Conservation (phyloP, 2,113 vertebrate species). For the Semnopithecus entellus region DNA sequence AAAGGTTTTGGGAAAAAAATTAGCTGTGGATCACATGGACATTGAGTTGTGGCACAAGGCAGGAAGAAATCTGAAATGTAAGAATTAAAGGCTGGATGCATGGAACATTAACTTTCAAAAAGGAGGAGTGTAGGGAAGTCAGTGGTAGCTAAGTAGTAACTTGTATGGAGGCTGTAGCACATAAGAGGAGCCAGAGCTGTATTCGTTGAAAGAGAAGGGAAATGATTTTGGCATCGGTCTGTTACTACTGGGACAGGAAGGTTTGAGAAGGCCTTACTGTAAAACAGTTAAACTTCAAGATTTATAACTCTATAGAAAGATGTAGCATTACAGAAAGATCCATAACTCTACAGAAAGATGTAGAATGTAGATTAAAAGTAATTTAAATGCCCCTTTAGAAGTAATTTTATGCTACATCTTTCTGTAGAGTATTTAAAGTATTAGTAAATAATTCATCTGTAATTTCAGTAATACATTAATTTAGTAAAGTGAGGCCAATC, state of each 20-base stretch:
- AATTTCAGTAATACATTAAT: neutral
- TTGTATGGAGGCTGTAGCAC: fast-evolving
- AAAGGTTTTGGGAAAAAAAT: neutral
- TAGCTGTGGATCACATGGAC: neutral
- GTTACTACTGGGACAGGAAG: neutral
- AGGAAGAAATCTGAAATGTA: neutral
- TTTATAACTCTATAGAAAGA: neutral
- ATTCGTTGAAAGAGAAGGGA: fast-evolving
- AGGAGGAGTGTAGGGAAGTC: fast-evolving
- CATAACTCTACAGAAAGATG: neutral
- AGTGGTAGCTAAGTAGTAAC: neutral
- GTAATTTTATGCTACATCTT: too few species aligned
- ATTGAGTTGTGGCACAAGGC: neutral
- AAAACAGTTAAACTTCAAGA: neutral
- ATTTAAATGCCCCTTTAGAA: too few species aligned
- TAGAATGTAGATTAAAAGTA: too few species aligned
- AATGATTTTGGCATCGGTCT: too few species aligned
- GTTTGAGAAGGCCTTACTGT: neutral
- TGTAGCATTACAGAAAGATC: neutral
- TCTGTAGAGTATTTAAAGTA: neutral
- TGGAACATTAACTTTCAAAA: fast-evolving
- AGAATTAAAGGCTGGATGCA: neutral
- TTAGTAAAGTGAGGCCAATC: neutral
- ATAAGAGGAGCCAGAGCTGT: neutral
- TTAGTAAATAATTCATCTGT: neutral